phyloP scores from a whole-genome alignment of 23 tunicate genomes.

The Clavelina lepadiformis region DNA sequence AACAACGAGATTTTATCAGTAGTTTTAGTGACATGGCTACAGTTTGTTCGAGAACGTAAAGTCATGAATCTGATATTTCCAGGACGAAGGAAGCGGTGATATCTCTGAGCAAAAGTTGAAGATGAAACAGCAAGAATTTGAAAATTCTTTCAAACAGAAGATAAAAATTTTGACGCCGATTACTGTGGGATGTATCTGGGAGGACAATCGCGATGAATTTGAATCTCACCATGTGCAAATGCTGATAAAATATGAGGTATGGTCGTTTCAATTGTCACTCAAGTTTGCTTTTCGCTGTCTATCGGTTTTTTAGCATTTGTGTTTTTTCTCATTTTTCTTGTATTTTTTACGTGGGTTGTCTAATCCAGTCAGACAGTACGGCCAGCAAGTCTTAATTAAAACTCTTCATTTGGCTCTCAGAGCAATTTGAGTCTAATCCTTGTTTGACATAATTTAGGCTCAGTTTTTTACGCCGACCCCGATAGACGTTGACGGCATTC shows the following conservation, averaged over 20 bases:
- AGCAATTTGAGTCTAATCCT: too few species aligned
- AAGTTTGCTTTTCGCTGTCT: too few species aligned
- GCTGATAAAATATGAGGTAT: slow-evolving; percentile 51
- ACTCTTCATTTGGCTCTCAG: too few species aligned
- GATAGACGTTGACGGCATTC: slow-evolving; percentile 1
- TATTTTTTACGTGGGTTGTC: too few species aligned
- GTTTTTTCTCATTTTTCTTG: too few species aligned
- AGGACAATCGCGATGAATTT: slow-evolving; percentile 13
- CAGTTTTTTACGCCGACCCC: slow-evolving; percentile 1
- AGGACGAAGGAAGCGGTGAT: slow-evolving; percentile 43
- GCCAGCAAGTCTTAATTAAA: too few species aligned
- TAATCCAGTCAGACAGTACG: too few species aligned
- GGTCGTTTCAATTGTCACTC: background rate
- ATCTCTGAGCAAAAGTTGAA: slow-evolving; percentile 69
- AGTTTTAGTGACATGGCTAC: too few species aligned
- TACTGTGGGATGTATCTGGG: slow-evolving; percentile 72
- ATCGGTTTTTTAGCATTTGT: too few species aligned
- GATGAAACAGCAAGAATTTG: slow-evolving; percentile 89
- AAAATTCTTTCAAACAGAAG: slow-evolving; percentile 77
- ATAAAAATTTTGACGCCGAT: slow-evolving; percentile 55
- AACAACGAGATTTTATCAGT: too few species aligned
- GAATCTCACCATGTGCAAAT: slow-evolving; percentile 15
- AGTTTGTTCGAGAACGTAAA: too few species aligned
- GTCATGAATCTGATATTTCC: too few species aligned
- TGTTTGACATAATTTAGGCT: background rate